Evolutionary conservation across 2,797 vertebrate genomes (phyloP).

Genomic region (Threskiornis aethiopicus): DNA sequence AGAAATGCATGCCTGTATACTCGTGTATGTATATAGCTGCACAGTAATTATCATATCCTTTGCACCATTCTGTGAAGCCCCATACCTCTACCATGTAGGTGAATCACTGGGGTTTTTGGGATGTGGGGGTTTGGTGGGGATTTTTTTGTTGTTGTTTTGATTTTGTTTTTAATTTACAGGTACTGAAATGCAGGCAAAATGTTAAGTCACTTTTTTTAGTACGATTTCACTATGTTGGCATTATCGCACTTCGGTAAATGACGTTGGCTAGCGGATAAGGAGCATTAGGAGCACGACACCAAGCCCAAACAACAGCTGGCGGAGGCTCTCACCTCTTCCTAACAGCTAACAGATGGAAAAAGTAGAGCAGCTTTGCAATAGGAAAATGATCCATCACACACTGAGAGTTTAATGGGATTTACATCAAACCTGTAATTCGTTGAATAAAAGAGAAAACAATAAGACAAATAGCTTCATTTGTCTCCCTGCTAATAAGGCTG

Average conservation of each 20-base stretch:
- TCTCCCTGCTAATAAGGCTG: not conserved
- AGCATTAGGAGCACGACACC: not conserved
- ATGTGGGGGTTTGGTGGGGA: not conserved
- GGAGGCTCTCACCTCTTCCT: not conserved
- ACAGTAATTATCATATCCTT: not conserved
- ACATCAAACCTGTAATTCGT: not conserved
- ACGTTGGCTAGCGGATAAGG: not conserved
- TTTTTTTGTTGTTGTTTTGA: not conserved
- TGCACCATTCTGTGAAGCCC: not conserved
- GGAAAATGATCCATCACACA: not conserved
- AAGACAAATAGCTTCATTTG: not conserved
- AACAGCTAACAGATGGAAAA: not conserved
- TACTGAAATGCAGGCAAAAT: not conserved
- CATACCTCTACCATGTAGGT: not conserved
- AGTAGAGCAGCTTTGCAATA: not conserved
- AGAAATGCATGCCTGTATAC: not conserved
- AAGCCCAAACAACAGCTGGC: constrained; percentile 7
- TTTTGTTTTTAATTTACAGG: not conserved
- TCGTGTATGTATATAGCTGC: not conserved
- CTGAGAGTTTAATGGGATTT: not conserved
- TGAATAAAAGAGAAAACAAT: not conserved
- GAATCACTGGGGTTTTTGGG: not conserved
- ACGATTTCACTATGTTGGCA: not conserved
- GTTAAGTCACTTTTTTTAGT: not conserved
- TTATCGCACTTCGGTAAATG: not conserved